Evolutionary conservation across 37 sponge, comb jelly and placozoan genomes (phyloP).

Genomic region (Haliclona indistincta): DNA sequence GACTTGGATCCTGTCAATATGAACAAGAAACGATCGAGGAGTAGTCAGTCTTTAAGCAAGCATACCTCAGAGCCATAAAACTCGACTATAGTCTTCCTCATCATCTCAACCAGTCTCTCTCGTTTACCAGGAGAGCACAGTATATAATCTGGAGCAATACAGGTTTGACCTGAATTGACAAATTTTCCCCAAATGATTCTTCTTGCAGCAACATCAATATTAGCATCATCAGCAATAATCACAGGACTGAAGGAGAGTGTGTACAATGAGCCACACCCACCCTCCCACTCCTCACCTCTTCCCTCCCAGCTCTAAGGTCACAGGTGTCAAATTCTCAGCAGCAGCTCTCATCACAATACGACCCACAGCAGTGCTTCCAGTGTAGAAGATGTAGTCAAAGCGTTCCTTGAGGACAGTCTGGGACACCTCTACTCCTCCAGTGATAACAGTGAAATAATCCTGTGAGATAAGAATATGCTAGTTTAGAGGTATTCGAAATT

Average conservation of each 20-base stretch:
- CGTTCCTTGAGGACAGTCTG: slow-evolving; percentile 43
- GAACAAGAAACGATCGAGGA: too few relatives aligned
- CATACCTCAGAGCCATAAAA: too few relatives aligned
- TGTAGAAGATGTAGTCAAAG: slow-evolving; percentile 90
- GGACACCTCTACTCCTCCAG: slow-evolving; percentile 66
- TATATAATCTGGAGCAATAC: slow-evolving; percentile 92
- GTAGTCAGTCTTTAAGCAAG: too few relatives aligned
- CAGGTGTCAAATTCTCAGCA: slow-evolving; percentile 80
- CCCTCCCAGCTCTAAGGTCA: slow-evolving; percentile 73
- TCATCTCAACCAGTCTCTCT: slow-evolving; percentile 52
- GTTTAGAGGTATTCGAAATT: too few relatives aligned
- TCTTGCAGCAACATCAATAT: slow-evolving; percentile 72
- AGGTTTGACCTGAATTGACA: slow-evolving; percentile 88
- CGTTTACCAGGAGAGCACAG: slow-evolving; percentile 57
- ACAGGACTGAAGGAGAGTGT: slow-evolving; percentile 32
- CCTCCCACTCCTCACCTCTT: too few relatives aligned
- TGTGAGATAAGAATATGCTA: too few relatives aligned
- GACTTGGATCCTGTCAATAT: slow-evolving; percentile 42
- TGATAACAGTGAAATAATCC: too few relatives aligned
- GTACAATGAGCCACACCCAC: too few relatives aligned
- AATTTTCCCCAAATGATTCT: slow-evolving; percentile 86
- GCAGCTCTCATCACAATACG: slow-evolving; percentile 75
- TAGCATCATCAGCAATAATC: slow-evolving; percentile 68
- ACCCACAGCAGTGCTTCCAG: slow-evolving; percentile 71
- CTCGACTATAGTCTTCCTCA: slow-evolving; percentile 35